Base-by-base conservation (phyloP, 2,797 vertebrate species). In the Anniella stebbinsi region DNA sequence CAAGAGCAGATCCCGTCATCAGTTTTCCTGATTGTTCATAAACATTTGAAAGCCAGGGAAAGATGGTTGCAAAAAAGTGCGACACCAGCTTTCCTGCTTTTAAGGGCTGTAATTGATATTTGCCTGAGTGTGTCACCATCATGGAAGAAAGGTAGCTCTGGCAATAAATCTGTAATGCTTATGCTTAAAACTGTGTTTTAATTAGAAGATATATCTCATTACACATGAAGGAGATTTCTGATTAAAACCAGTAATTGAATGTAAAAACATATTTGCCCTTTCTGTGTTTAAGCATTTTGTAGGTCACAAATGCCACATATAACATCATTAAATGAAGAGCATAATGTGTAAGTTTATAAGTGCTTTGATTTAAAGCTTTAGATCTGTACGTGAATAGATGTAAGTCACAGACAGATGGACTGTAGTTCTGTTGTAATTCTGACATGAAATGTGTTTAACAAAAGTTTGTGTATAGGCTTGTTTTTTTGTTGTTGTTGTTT, bases 201-300 rank as follows among this genome's bases (percentile, higher is more conserved):
- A 93, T 93, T 96, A 91, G 81, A 82, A 92, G 93, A 75, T 89
- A 89, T 85, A 70, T 77, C 91, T 95, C 72, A 80, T 86, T 92
- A 91, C 87, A 92, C 88, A 88, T 69, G 89, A 93, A 92, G 92
- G 78, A 90, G 90, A 81, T 91, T 92, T 77, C 76, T 93, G 93
- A 93, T 78, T 94, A 92, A 76, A 92, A 93, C 80, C 92, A 93
- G 51, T 87, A 93, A 91, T 93, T 94, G 88, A 91, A 95, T 92
- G n/a, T 93, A 90, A 93, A 94, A 94, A 81, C 51, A 86, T 93
- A 80, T 92, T 95, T 94, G 38, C 30, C 5, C 86, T 82, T 45
- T 93, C 57, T 66, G 33, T 83, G n/a, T 67, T 88, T 90, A 88
- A 91, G 72, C 75, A 70, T 91, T 87, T 80, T 82, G 41, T 91